phyloP scores from a whole-genome alignment of 2,888 invertebrate genomes.

The Diarsia rubi region DNA sequence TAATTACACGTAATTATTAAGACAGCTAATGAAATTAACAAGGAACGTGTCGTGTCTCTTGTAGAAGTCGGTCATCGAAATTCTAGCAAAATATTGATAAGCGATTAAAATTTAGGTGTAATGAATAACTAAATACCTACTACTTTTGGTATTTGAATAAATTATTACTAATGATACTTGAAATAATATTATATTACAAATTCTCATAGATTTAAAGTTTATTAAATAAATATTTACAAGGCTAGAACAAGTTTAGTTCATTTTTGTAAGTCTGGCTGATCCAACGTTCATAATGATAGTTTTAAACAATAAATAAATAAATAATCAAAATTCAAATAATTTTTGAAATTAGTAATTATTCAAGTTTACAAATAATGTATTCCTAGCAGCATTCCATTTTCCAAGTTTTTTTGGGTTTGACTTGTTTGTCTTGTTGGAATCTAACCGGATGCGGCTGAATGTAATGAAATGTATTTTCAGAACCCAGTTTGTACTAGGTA shows the following conservation, averaged over 20 bases:
- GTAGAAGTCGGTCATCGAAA: not conserved
- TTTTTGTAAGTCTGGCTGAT: not conserved
- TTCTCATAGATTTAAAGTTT: not conserved
- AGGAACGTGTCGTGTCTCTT: not conserved
- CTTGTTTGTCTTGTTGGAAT: no score
- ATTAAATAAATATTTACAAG: not conserved
- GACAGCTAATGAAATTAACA: slow-evolving; percentile 13
- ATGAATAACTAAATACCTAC: not conserved
- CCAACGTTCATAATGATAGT: no score
- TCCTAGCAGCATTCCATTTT: no score
- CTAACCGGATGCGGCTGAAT: no score
- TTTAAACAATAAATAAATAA: no score
- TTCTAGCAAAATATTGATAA: not conserved
- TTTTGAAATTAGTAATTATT: no score
- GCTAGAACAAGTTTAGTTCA: not conserved
- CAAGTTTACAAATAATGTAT: no score
- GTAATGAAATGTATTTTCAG: no score
- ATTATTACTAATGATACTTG: not conserved
- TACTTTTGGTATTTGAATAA: not conserved
- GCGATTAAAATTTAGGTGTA: not conserved
- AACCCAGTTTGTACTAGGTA: no score
- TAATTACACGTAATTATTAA: not conserved
- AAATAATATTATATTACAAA: not conserved
- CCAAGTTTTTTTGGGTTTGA: no score
- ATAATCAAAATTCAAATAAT: no score